phyloP scores from a whole-genome alignment of 2,888 invertebrate genomes.

The Caenorhabditis panamensis region DNA sequence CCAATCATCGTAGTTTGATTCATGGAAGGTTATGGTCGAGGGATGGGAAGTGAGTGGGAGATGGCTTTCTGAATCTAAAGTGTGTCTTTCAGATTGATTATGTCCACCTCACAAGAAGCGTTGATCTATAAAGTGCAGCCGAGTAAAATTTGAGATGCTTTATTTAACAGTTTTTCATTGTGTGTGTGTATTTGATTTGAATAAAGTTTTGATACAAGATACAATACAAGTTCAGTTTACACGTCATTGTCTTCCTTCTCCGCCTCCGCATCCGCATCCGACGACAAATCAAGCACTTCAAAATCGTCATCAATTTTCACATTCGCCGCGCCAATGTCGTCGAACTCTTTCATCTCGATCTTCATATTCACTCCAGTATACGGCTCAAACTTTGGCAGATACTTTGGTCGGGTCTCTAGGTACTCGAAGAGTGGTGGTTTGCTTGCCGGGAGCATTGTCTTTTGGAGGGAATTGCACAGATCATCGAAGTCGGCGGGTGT shows the following conservation, averaged over 20 bases:
- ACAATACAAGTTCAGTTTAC: background rate
- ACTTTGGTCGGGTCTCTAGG: conserved; percentile 76
- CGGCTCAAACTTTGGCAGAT: conserved; percentile 79
- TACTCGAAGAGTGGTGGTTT: conserved; percentile 79
- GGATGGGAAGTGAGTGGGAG: conserved; percentile 60
- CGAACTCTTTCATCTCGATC: conserved; percentile 76
- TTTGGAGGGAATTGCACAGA: conserved; percentile 22
- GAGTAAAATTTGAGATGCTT: conserved; percentile 52
- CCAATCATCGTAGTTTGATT: conserved; percentile 70
- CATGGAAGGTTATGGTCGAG: conserved; percentile 70
- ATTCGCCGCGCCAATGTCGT: conserved; percentile 75
- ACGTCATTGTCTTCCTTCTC: conserved; percentile 31
- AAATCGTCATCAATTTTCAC: conserved; percentile 80
- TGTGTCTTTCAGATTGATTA: conserved; percentile 53
- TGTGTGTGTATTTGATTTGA: background rate
- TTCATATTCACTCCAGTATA: conserved; percentile 75
- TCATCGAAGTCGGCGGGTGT: conserved; percentile 72
- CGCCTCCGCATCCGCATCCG: background rate
- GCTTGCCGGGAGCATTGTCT: conserved; percentile 73
- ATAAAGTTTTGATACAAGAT: conserved; percentile 1
- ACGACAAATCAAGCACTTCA: conserved; percentile 73
- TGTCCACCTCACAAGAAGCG: conserved; percentile 71
- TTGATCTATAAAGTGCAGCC: conserved; percentile 68
- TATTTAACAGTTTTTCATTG: background rate
- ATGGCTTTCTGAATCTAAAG: conserved; percentile 3